A percentile compares a stretch with the other conserved stretches of the same genome.
Conservation (phyloP, 2,113 vertebrate genomes). For the Menura novaehollandiae region DNA sequence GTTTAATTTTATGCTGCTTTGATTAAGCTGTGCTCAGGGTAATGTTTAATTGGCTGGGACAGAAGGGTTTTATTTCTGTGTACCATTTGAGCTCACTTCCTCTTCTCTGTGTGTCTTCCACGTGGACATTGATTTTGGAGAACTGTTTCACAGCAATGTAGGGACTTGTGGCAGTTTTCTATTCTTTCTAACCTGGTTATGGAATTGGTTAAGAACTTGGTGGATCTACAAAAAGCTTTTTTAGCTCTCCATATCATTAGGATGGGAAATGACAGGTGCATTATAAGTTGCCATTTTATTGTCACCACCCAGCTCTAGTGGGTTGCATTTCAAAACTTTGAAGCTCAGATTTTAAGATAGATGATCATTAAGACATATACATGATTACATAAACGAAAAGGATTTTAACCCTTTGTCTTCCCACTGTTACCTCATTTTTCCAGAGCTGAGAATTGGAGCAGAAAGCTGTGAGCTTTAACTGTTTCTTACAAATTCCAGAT, state of each 20-base stretch:
- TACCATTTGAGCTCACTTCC: not conserved
- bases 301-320: no score
- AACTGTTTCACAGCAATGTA: accelerated
- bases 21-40: not conserved
- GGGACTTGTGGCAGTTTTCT: not conserved
- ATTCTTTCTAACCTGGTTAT: not conserved
- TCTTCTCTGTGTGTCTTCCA: accelerated
- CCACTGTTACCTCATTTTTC: not conserved
- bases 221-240: not conserved
- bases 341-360: not conserved
- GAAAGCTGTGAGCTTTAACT: not conserved
- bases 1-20: not conserved
- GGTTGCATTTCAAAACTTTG: not conserved
- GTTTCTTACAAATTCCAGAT: not conserved
- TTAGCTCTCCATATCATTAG: not conserved
- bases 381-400: not conserved
- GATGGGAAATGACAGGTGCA: not conserved
- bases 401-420: not conserved
- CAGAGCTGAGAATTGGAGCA: not conserved
- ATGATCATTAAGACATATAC: not conserved
- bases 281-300: not conserved
- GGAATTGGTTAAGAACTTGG: not conserved
- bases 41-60: not conserved
- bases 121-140: not conserved
- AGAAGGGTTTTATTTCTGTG: not conserved